A percentile compares a stretch with the other conserved stretches of the same genome.
Evolutionary conservation across 2,888 invertebrate genomes (phyloP).

Genomic region (Agelastica alni): DNA sequence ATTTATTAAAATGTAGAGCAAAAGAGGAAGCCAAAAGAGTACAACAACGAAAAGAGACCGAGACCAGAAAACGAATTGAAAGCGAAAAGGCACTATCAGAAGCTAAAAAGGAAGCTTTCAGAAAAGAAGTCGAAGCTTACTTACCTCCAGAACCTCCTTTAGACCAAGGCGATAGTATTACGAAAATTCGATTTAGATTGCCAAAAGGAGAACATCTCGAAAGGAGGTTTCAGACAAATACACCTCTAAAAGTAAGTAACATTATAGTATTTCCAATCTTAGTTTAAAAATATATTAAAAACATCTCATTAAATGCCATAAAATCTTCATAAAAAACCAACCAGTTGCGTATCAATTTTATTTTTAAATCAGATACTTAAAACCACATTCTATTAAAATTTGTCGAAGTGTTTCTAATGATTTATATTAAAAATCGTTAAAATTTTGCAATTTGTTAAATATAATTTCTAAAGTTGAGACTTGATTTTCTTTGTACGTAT

Average conservation of each 20-base stretch:
- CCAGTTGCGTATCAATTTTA: too few species aligned
- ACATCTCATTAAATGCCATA: too few species aligned
- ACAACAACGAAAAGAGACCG: conserved; percentile 74
- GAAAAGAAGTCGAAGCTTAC: conserved; percentile 65
- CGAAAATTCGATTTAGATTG: conserved; percentile 80
- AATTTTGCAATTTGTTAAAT: too few species aligned
- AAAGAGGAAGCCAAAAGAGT: conserved; percentile 85
- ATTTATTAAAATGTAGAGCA: conserved; percentile 61
- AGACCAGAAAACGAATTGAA: conserved; percentile 74
- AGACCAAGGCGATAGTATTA: conserved; percentile 62
- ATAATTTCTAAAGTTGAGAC: too few species aligned
- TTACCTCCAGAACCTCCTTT: conserved; percentile 74
- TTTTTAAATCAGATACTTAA: too few species aligned
- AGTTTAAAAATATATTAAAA: too few species aligned
- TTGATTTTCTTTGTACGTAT: too few species aligned
- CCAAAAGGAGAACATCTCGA: conserved; percentile 79
- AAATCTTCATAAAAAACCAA: too few species aligned
- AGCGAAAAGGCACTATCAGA: conserved; percentile 73
- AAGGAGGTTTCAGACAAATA: conserved; percentile 71
- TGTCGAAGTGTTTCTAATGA: too few species aligned
- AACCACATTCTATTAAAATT: too few species aligned
- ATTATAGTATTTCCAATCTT: too few species aligned
- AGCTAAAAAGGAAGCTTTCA: conserved; percentile 74
- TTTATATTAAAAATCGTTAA: too few species aligned
- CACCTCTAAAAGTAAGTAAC: conserved; percentile 62